Evolutionary conservation across 2,797 vertebrate genomes (phyloP).

Genomic region (Scarus forsteni): DNA sequence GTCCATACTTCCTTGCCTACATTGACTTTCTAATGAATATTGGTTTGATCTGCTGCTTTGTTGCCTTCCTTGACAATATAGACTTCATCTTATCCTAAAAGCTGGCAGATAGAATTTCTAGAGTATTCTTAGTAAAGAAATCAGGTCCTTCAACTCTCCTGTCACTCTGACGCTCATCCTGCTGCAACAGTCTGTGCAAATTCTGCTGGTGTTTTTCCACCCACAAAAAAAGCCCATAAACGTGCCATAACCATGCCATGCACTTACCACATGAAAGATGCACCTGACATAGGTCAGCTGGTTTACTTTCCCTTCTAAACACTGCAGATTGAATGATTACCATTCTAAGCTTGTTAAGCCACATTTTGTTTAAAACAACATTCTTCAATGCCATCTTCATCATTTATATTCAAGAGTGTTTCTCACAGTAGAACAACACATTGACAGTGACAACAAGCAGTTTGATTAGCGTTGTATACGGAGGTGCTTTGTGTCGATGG

Average conservation of each 20-base stretch:
- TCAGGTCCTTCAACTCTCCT: conserved; percentile 26
- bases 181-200: conserved; percentile 27
- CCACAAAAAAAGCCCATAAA: conserved; percentile 19
- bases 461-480: no score
- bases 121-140: conserved; percentile 34
- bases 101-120: conserved; percentile 12
- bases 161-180: conserved; percentile 8
- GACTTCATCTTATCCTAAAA: conserved; percentile 23
- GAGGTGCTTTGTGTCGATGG: no score
- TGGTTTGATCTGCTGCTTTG: conserved; percentile 13
- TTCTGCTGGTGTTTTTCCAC: conserved; percentile 14
- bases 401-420: conserved; percentile 35
- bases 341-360: conserved; percentile 19
- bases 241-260: background rate
- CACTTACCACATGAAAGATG: conserved; percentile 2
- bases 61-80: conserved; percentile 1
- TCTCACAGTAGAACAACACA: conserved; percentile 20
- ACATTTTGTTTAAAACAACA: conserved; percentile 21
- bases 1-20: background rate
- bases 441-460: conserved; percentile 26
- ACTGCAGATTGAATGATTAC: background rate
- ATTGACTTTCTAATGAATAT: conserved; percentile 6
- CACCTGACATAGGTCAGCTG: no score
- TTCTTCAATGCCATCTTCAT: conserved; percentile 32
- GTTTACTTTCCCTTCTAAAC: no score